Evolutionary conservation across 2,888 invertebrate species (phyloP).

Genomic region (Acheta domesticus): DNA sequence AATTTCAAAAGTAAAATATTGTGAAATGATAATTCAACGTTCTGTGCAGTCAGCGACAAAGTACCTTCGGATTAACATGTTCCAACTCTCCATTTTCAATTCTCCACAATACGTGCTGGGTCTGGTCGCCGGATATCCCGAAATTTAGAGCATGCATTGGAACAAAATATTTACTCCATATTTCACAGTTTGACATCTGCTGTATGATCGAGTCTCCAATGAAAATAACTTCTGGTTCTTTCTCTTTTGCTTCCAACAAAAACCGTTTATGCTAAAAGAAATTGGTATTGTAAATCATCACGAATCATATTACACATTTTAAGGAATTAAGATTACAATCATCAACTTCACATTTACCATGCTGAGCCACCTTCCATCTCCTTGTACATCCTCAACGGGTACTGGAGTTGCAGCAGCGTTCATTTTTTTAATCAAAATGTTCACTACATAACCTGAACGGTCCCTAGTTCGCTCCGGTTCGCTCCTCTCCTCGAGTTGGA

Average conservation of each 20-base stretch:
- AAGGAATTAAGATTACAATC: not conserved
- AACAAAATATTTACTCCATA: constrained; percentile 87
- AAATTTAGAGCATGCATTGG: constrained; percentile 89
- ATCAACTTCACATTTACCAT: constrained; percentile 53
- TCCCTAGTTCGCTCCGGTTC: too few relatives aligned
- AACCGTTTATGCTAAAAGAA: constrained; percentile 77
- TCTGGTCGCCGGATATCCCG: constrained; percentile 83
- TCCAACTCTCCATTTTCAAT: constrained; percentile 86
- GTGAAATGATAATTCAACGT: not conserved
- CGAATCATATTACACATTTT: constrained; percentile 18
- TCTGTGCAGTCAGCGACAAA: not conserved
- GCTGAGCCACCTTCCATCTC: constrained; percentile 83
- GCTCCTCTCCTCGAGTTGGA: too few relatives aligned
- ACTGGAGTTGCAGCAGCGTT: constrained; percentile 70
- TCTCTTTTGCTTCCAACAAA: constrained; percentile 77
- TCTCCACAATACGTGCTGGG: constrained; percentile 87
- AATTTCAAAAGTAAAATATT: not conserved
- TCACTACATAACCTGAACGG: not conserved
- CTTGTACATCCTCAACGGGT: constrained; percentile 71
- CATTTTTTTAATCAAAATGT: constrained; percentile 49
- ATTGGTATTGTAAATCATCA: constrained; percentile 11
- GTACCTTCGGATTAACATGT: constrained; percentile 81
- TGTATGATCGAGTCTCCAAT: constrained; percentile 86
- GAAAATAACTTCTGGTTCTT: constrained; percentile 89
- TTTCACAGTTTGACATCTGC: constrained; percentile 75